Evolutionary conservation across 2,797 vertebrate species (phyloP).

Genomic region (Kryptolebias ocellatus): DNA sequence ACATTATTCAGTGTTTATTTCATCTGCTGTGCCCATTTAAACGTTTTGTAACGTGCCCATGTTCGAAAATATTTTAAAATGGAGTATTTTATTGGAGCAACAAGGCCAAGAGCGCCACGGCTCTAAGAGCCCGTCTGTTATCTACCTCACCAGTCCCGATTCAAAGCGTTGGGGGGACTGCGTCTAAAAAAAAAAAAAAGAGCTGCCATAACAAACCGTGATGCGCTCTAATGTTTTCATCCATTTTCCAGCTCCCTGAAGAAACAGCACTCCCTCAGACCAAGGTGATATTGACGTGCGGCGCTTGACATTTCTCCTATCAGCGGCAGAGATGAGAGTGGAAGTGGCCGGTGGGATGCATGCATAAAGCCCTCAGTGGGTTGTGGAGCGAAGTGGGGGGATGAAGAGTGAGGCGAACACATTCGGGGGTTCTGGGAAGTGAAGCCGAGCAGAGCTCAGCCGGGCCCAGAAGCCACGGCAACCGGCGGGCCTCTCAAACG

Average conservation of each 20-base stretch:
- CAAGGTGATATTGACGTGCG: constrained; percentile 58
- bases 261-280: constrained; percentile 55
- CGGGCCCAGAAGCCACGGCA: constrained; percentile 17
- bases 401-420: constrained; percentile 53
- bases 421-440: constrained; percentile 44
- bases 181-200: constrained; percentile 47
- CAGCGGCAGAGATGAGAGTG: constrained; percentile 51
- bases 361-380: constrained; percentile 53
- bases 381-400: constrained; percentile 46
- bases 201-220: constrained; percentile 31
- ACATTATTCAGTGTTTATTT: constrained; percentile 3
- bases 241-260: constrained; percentile 54
- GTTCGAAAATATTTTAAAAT: not conserved
- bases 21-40: constrained; percentile 5
- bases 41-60: not conserved
- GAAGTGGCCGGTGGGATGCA: constrained; percentile 41
- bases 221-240: constrained; percentile 60
- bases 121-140: no score
- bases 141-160: no score
- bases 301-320: constrained; percentile 63
- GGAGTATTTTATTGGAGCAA: constrained; percentile 3
- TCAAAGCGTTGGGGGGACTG: constrained; percentile 9
- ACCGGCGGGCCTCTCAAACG: constrained; percentile 28
- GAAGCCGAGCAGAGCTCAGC: constrained; percentile 22
- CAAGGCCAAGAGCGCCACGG: constrained; percentile 20